A percentile compares a stretch with the other conserved stretches of the same genome.
These are phyloP conservation scores for Chelonoidis abingdonii DNA, from an alignment of 2,113 vertebrate genomes.

Conservation along the genomic window DNA sequence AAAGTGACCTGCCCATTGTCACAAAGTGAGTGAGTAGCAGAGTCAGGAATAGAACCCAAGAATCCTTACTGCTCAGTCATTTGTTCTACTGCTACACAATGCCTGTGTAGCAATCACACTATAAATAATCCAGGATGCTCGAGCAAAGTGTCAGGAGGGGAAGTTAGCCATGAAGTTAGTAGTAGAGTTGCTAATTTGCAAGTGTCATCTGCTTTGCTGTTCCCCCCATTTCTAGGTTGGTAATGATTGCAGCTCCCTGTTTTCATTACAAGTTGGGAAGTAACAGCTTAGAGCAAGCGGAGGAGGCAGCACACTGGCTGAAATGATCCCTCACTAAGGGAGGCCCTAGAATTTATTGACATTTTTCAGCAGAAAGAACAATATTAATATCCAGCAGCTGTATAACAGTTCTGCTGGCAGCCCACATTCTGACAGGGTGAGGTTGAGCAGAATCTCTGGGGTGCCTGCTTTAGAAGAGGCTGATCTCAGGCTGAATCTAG, in stretches of 20 bases:
- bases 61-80: neutral
- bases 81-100: neutral
- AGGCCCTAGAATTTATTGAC: neutral
- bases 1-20: rapidly evolving
- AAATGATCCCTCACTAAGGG: rapidly evolving
- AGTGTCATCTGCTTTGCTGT: neutral
- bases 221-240: neutral
- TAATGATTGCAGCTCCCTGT: neutral
- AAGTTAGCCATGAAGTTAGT: neutral
- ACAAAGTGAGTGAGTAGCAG: neutral
- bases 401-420: slow-evolving; percentile 18
- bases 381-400: slow-evolving; percentile 29
- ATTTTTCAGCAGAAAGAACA: neutral
- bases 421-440: rapidly evolving
- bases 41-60: rapidly evolving
- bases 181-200: neutral
- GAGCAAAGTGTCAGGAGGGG: neutral
- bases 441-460: neutral
- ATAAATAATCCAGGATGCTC: neutral
- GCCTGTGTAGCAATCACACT: neutral
- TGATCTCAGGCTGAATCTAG: rapidly evolving
- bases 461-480: rapidly evolving
- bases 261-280: slow-evolving; percentile 8
- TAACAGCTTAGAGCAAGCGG: slow-evolving; percentile 8
- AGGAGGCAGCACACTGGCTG: slow-evolving; percentile 21